Evolutionary conservation across 2,113 vertebrate genomes (phyloP).

Genomic region (Sebastes fasciatus): DNA sequence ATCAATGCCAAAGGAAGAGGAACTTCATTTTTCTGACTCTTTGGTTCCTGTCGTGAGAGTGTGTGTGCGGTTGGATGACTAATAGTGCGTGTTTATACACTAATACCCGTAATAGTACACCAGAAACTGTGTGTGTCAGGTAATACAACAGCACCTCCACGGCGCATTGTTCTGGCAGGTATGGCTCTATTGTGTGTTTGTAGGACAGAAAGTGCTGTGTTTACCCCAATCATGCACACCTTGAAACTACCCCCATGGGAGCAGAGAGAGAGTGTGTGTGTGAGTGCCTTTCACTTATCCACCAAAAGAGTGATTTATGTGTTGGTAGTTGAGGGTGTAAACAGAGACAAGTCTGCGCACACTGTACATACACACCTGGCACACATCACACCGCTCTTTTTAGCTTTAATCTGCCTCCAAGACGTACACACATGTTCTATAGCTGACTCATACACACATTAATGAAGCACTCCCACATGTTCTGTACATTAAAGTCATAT

Average conservation of each 20-base stretch:
- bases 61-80: constrained; percentile 13
- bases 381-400: constrained; percentile 24
- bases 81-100: constrained; percentile 20
- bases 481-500: constrained; percentile 57
- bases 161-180: constrained; percentile 52
- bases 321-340: constrained; percentile 66
- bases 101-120: constrained; percentile 49
- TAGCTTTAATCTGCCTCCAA: constrained; percentile 38
- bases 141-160: constrained; percentile 35
- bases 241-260: constrained; percentile 52
- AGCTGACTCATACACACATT: constrained; percentile 18
- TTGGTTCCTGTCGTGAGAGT: constrained; percentile 21
- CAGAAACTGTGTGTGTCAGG: constrained; percentile 30
- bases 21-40: background rate
- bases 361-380: constrained; percentile 49
- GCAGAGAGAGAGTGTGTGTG: background rate
- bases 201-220: constrained; percentile 62
- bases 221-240: constrained; percentile 56
- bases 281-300: constrained; percentile 26
- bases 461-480: constrained; percentile 57
- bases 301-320: constrained; percentile 59
- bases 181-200: constrained; percentile 61
- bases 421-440: constrained; percentile 17
- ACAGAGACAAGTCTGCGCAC: constrained; percentile 62
- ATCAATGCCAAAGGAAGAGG: background rate